Percentiles rank a stretch among this genome's conserved stretches.
Evolutionary conservation across 2,888 invertebrate genomes (phyloP).

Genomic region (Apodemia zela): DNA sequence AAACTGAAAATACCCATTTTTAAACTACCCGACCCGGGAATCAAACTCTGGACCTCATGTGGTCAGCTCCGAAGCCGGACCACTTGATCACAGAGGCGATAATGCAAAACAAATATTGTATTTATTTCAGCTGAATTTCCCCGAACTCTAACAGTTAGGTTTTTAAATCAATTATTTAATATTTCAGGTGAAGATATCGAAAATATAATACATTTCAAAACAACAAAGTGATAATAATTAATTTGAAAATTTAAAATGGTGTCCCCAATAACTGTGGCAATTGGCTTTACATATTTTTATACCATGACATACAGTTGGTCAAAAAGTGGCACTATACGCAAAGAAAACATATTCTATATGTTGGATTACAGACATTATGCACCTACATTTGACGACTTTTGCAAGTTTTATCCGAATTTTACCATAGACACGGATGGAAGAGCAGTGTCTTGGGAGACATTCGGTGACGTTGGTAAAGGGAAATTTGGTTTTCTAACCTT

Average conservation of each 20-base stretch:
- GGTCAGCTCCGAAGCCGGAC: too few relatives aligned
- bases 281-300: background rate
- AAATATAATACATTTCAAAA: too few relatives aligned
- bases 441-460: background rate
- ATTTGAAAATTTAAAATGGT: background rate
- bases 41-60: too few relatives aligned
- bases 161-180: too few relatives aligned
- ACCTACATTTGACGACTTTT: background rate
- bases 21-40: too few relatives aligned
- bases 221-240: too few relatives aligned
- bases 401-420: background rate
- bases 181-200: too few relatives aligned
- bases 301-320: background rate
- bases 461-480: conserved; percentile 7
- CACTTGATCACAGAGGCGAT: too few relatives aligned
- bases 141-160: too few relatives aligned
- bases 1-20: too few relatives aligned
- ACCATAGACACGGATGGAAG: background rate
- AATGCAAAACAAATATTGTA: too few relatives aligned
- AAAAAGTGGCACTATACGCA: background rate
- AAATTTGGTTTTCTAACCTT: background rate
- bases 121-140: too few relatives aligned
- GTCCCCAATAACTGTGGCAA: background rate
- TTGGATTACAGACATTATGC: background rate
- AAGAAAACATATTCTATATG: background rate